phyloP scores from a whole-genome alignment of 2,888 invertebrate species.

The Sminthurides aquaticus region DNA sequence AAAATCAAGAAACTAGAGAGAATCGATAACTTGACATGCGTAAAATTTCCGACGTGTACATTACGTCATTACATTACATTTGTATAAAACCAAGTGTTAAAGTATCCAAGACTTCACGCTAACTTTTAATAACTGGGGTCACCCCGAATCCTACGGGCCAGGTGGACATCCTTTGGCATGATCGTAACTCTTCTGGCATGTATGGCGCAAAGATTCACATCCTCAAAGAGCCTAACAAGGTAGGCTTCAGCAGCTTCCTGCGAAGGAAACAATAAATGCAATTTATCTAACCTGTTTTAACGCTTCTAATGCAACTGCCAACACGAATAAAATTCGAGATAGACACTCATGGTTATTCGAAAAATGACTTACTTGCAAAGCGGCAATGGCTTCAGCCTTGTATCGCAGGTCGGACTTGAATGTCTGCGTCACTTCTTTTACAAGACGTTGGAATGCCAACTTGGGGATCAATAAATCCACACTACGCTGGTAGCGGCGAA shows the following conservation, averaged over 20 bases:
- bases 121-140: constrained; percentile 4
- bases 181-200: constrained; percentile 19
- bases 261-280: constrained; percentile 22
- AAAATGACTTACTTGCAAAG: constrained; percentile 45
- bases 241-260: constrained; percentile 51
- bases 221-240: constrained; percentile 60
- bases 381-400: constrained; percentile 48
- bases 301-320: too few species aligned
- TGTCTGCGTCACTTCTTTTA: constrained; percentile 53
- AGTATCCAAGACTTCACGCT: background rate
- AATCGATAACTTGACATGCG: too few species aligned
- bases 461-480: constrained; percentile 54
- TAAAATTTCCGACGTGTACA: too few species aligned
- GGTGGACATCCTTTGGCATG: constrained; percentile 14
- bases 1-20: too few species aligned
- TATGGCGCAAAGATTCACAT: constrained; percentile 14
- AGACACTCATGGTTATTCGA: background rate
- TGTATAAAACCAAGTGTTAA: background rate
- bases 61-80: too few species aligned
- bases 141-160: constrained; percentile 19
- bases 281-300: background rate
- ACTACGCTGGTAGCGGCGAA: constrained; percentile 55
- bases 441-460: constrained; percentile 52
- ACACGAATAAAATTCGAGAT: background rate
- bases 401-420: constrained; percentile 50